phyloP scores from a whole-genome alignment of 2,113 vertebrate genomes.

The Forbesichthys agassizii region DNA sequence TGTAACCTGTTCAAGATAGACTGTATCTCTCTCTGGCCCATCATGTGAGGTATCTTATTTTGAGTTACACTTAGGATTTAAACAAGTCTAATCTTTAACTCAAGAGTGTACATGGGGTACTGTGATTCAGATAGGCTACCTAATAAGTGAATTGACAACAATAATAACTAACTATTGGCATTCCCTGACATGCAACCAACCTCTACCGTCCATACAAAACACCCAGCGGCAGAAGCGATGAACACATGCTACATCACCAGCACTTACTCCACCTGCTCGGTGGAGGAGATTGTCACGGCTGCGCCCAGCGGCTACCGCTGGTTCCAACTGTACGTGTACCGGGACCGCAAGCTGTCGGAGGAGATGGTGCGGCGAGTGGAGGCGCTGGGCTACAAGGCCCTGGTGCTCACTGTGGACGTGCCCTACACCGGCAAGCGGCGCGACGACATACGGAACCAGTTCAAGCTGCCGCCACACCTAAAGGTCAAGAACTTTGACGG shows the following conservation, averaged over 20 bases:
- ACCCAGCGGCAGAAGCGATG: slow-evolving; percentile 80
- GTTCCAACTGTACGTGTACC: slow-evolving; percentile 94
- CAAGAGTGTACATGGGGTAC: too few relatives aligned
- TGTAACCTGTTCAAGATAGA: too few relatives aligned
- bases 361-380: slow-evolving; percentile 83
- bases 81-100: too few relatives aligned
- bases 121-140: too few relatives aligned
- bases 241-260: slow-evolving; percentile 88
- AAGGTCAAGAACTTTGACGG: slow-evolving; percentile 85
- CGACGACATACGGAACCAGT: slow-evolving; percentile 83
- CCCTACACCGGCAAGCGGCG: slow-evolving; percentile 87
- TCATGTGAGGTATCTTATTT: too few relatives aligned
- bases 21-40: too few relatives aligned
- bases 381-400: slow-evolving; percentile 84
- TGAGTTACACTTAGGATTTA: too few relatives aligned
- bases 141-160: too few relatives aligned
- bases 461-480: slow-evolving; percentile 82
- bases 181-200: neutral
- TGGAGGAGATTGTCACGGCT: slow-evolving; percentile 84
- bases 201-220: neutral
- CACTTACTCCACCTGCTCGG: slow-evolving; percentile 84
- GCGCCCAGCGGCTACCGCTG: slow-evolving; percentile 84
- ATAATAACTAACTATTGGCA: neutral
- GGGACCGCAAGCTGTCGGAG: slow-evolving; percentile 81
- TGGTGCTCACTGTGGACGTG: slow-evolving; percentile 88